Conservation (phyloP, 2,888 invertebrate genomes). For the Cryptus armator region DNA sequence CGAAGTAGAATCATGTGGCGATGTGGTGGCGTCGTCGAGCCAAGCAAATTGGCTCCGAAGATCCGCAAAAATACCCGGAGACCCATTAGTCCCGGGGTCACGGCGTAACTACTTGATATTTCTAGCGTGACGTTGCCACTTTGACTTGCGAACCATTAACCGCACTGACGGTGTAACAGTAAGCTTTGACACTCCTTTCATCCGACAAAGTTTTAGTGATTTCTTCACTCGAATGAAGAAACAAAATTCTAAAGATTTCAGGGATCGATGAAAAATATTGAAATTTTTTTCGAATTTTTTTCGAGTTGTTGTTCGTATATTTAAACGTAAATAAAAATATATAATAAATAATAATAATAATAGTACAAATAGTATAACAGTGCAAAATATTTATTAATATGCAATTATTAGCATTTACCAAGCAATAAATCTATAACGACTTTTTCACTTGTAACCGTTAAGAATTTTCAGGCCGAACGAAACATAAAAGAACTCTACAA, state of each 20-base stretch:
- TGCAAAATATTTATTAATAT: background rate
- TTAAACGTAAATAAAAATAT: background rate
- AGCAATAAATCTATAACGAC: too few species aligned
- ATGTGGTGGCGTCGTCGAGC: slow-evolving; percentile 55
- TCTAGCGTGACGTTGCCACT: slow-evolving; percentile 53
- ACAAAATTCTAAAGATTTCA: too few species aligned
- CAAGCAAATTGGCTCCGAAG: slow-evolving; percentile 74
- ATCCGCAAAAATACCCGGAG: slow-evolving; percentile 75
- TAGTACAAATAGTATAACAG: background rate
- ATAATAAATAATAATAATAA: background rate
- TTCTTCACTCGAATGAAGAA: background rate
- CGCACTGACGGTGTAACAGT: slow-evolving; percentile 11
- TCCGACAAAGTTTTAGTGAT: background rate
- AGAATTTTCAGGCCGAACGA: too few species aligned
- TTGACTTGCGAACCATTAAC: slow-evolving; percentile 28
- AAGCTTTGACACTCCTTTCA: background rate
- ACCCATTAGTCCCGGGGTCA: slow-evolving; percentile 71
- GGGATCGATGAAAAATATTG: too few species aligned
- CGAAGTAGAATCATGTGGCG: slow-evolving; percentile 27
- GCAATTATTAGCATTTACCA: too few species aligned
- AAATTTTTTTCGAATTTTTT: too few species aligned
- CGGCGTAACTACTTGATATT: slow-evolving; percentile 55
- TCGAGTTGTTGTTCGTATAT: background rate
- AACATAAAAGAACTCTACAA: too few species aligned
- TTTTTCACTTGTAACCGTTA: too few species aligned